phyloP scores from a whole-genome alignment of 2,113 vertebrate genomes.

The Paramormyrops kingsleyae region DNA sequence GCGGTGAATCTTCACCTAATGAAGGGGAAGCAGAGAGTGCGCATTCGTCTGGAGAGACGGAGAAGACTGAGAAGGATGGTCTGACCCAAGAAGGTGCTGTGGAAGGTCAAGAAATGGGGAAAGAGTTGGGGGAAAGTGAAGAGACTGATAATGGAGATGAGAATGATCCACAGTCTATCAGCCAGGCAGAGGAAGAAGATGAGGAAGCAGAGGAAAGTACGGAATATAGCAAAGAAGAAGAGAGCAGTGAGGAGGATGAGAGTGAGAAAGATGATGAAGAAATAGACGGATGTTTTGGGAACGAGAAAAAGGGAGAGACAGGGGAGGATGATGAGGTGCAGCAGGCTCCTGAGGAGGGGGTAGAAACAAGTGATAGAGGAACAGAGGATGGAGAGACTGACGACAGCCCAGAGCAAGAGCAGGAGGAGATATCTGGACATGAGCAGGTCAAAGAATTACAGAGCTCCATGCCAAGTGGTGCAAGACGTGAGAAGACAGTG shows the following conservation, averaged over 20 bases:
- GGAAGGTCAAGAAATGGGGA: background rate
- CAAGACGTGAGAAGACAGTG: background rate
- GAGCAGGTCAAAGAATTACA: background rate
- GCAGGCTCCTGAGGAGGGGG: background rate
- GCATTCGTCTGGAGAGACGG: conserved; percentile 4
- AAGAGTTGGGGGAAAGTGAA: background rate
- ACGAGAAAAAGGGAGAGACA: background rate
- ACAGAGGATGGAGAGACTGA: background rate
- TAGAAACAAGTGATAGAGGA: background rate
- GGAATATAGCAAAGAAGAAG: background rate
- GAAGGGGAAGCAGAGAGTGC: background rate
- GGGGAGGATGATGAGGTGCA: background rate
- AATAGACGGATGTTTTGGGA: background rate
- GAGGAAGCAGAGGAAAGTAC: background rate
- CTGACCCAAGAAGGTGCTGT: conserved; percentile 12
- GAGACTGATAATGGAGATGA: background rate
- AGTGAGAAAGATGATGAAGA: background rate
- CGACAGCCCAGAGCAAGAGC: background rate
- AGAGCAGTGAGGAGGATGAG: background rate
- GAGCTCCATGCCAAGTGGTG: background rate
- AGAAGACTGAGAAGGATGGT: background rate
- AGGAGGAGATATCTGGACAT: background rate
- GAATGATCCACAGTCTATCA: background rate
- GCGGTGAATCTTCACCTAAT: background rate
- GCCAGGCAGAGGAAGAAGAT: background rate